phyloP scores from a whole-genome alignment of 1,140 invertebrate species.

The Trichomalopsis sarcophagae region DNA sequence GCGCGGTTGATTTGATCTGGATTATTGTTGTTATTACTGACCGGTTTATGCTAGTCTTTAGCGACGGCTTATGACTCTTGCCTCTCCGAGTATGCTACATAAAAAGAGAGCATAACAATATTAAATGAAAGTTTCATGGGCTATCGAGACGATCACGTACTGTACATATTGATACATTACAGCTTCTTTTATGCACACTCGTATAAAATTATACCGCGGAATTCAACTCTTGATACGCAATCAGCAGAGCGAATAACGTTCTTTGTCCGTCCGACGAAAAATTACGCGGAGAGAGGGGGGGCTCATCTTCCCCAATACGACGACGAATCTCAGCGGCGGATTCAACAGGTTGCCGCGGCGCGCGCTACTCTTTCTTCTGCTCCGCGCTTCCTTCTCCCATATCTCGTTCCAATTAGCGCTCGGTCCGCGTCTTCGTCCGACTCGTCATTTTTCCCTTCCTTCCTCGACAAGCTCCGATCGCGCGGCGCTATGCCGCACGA shows the following conservation, averaged over 20 bases:
- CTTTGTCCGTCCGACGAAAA: neutral
- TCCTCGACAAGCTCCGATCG: slow-evolving; percentile 24
- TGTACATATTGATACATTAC: too few species aligned
- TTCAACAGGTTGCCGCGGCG: slow-evolving; percentile 69
- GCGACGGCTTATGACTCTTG: too few species aligned
- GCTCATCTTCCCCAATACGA: neutral
- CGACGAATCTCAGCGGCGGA: slow-evolving; percentile 55
- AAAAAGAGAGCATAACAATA: too few species aligned
- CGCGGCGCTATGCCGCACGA: neutral
- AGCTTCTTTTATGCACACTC: too few species aligned
- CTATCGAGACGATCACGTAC: too few species aligned
- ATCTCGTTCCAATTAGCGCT: slow-evolving; percentile 65
- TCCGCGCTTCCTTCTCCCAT: slow-evolving; percentile 50
- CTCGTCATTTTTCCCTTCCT: slow-evolving; percentile 34
- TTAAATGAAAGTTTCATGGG: too few species aligned
- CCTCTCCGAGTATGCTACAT: too few species aligned
- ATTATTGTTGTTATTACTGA: neutral
- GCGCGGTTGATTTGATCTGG: too few species aligned
- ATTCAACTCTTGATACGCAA: too few species aligned
- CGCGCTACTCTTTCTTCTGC: slow-evolving; percentile 50
- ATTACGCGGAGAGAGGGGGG: neutral
- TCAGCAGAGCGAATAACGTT: too few species aligned
- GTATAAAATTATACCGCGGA: too few species aligned
- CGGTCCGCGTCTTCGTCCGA: neutral
- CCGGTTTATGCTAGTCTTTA: neutral